Percentiles rank a stretch among this genome's conserved stretches.
Evolutionary conservation across 2,797 vertebrate genomes (phyloP).

Genomic region (Ispidina lecontei): DNA sequence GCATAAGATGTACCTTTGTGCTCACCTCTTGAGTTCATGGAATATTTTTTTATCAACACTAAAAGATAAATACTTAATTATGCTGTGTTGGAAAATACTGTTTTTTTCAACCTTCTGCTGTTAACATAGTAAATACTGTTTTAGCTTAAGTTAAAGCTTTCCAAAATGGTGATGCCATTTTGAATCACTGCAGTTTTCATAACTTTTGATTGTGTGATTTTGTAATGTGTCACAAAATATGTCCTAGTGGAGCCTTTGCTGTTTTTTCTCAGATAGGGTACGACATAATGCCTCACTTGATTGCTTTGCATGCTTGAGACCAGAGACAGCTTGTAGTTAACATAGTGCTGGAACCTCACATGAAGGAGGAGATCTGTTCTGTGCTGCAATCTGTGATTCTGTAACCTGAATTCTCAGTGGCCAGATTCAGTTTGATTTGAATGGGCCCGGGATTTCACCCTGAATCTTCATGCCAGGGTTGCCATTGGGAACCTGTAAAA

Average conservation of each 20-base stretch:
- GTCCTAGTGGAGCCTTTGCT: background rate
- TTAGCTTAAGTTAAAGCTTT: background rate
- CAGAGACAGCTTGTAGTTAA: slow-evolving; percentile 5
- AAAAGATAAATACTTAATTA: background rate
- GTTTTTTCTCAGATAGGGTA: slow-evolving; percentile 9
- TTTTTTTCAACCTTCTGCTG: background rate
- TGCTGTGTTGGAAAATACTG: background rate
- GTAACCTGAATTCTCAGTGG: background rate
- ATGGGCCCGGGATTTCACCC: background rate
- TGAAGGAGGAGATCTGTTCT: background rate
- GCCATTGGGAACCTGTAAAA: background rate
- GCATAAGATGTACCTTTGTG: background rate
- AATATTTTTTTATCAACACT: slow-evolving; percentile 12
- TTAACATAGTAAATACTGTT: background rate
- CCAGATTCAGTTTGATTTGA: background rate
- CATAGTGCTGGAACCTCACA: background rate
- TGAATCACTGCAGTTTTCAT: slow-evolving; percentile 8
- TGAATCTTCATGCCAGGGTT: background rate
- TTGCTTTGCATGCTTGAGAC: slow-evolving; percentile 3
- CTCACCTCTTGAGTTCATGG: background rate
- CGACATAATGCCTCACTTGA: background rate
- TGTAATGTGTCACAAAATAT: slow-evolving; percentile 26
- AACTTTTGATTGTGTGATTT: slow-evolving; percentile 7
- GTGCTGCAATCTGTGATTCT: background rate
- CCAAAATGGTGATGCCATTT: slow-evolving; percentile 10